Percentiles rank a stretch among this genome's conserved stretches.
phyloP scores from a whole-genome alignment of 2,797 vertebrate genomes.

The Nannoperca obscura region DNA sequence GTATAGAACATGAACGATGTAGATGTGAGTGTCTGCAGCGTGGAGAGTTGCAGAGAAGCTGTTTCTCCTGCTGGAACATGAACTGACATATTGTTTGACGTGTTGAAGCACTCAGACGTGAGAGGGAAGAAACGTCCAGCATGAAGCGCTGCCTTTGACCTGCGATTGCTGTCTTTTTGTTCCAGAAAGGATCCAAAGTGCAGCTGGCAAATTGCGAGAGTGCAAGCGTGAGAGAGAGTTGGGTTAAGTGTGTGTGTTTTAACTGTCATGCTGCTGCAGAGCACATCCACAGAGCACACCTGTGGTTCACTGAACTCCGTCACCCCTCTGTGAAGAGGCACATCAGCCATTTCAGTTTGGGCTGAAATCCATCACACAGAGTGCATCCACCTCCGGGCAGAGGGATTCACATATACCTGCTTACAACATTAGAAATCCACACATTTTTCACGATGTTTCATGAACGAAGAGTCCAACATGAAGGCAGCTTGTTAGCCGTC shows the following conservation, averaged over 20 bases:
- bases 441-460: too few species aligned
- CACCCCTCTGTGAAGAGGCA: constrained; percentile 7
- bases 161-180: constrained; percentile 31
- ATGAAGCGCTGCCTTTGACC: constrained; percentile 28
- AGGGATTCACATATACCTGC: too few species aligned
- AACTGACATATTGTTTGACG: neutral
- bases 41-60: neutral
- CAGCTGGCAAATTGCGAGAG: constrained; percentile 33
- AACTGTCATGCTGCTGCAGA: neutral
- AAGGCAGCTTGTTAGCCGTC: too few species aligned
- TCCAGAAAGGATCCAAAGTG: constrained; percentile 32
- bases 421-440: too few species aligned
- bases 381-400: neutral
- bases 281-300: neutral
- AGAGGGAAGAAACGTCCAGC: constrained; percentile 21
- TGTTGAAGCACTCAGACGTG: constrained; percentile 38
- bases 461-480: too few species aligned
- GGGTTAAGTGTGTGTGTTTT: neutral
- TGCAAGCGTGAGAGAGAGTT: neutral
- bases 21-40: neutral
- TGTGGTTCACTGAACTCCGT: constrained; percentile 8
- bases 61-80: neutral
- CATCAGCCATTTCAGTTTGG: neutral
- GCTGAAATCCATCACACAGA: neutral
- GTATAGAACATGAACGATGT: too few species aligned